Percentiles rank a stretch among this genome's conserved stretches.
These are phyloP conservation scores for Dicentrarchus labrax DNA, from an alignment of 2,113 vertebrate species.

Conservation along the genomic window DNA sequence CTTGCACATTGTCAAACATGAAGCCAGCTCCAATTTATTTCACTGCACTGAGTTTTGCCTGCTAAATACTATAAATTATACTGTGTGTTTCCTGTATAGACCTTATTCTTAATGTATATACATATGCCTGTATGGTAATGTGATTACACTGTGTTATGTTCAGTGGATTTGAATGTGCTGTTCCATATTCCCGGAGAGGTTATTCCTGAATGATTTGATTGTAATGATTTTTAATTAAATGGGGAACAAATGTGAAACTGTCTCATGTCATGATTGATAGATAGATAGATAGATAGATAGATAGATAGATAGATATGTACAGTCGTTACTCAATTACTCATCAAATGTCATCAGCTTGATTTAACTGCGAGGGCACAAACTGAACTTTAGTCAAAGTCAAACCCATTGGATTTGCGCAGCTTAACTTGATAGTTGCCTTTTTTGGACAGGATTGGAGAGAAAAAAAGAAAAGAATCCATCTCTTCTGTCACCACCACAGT, in stretches of 20 bases:
- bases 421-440: background rate
- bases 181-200: slow-evolving; percentile 1
- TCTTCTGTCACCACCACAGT: accelerated
- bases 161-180: slow-evolving; percentile 31
- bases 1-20: slow-evolving; percentile 22
- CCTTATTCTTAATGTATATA: slow-evolving; percentile 28
- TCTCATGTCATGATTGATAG: background rate
- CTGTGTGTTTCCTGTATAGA: slow-evolving; percentile 30
- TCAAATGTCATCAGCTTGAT: background rate
- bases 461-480: background rate
- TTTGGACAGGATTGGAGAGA: background rate
- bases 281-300: background rate
- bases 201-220: slow-evolving; percentile 33
- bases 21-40: slow-evolving; percentile 4
- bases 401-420: background rate
- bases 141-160: slow-evolving; percentile 46
- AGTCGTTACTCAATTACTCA: background rate
- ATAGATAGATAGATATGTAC: too few species aligned
- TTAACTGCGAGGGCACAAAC: background rate
- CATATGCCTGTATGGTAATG: slow-evolving; percentile 25
- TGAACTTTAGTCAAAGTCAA: slow-evolving; percentile 41
- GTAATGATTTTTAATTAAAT: slow-evolving; percentile 59
- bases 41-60: slow-evolving; percentile 41
- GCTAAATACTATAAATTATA: slow-evolving; percentile 42
- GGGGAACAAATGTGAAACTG: slow-evolving; percentile 33